A percentile compares a stretch with the other conserved stretches of the same genome.
Conservation (phyloP, 2,113 vertebrate genomes). For the Festucalex cinctus region DNA sequence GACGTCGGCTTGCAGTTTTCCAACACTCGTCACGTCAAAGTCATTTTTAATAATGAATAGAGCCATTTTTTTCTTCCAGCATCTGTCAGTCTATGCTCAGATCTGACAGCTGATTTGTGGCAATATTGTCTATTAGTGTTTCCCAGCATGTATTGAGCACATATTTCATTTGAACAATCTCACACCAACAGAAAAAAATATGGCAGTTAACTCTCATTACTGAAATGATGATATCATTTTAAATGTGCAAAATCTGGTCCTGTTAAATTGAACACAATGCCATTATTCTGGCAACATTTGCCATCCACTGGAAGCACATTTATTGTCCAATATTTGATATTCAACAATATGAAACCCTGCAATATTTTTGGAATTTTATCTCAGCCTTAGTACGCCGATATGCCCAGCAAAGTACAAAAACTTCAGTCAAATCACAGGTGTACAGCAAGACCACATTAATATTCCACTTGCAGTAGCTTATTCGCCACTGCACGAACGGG, state of each 20-base stretch:
- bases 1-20: conserved; percentile 30
- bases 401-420: conserved; percentile 18
- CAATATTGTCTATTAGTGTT: not conserved
- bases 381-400: conserved; percentile 12
- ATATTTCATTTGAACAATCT: not conserved
- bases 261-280: not conserved
- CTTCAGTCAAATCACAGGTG: conserved; percentile 23
- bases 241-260: not conserved
- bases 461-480: not conserved
- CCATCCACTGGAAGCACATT: too few species aligned
- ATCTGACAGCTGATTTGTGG: conserved; percentile 37
- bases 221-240: not conserved
- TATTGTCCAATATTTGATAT: too few species aligned
- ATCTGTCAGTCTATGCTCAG: conserved; percentile 16
- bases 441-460: not conserved
- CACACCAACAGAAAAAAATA: not conserved
- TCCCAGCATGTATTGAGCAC: not conserved
- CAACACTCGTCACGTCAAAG: not conserved
- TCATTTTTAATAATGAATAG: not conserved
- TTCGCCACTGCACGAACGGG: not conserved
- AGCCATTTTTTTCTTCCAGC: conserved; percentile 6
- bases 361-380: not conserved
- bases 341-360: not conserved
- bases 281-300: too few species aligned
- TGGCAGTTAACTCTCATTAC: not conserved